Percentiles rank a stretch among this genome's conserved stretches.
phyloP scores from a whole-genome alignment of 2,113 vertebrate genomes.

The Martes martes region DNA sequence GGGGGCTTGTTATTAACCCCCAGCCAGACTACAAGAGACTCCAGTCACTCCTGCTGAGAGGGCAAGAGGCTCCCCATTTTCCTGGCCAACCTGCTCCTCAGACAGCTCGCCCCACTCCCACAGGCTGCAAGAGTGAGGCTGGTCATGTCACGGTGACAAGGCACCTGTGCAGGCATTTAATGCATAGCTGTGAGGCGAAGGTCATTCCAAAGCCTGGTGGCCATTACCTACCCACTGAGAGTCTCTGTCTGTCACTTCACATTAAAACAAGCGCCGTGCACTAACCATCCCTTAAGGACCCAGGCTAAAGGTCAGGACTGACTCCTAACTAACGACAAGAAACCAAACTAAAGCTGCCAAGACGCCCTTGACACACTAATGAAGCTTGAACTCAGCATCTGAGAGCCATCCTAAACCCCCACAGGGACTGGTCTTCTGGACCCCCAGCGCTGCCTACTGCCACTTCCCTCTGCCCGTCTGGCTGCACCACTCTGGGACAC shows the following conservation, averaged over 20 bases:
- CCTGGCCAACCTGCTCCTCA: neutral
- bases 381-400: fast-evolving
- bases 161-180: too few species aligned
- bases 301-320: neutral
- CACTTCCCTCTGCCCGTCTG: too few species aligned
- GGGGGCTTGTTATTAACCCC: too few species aligned
- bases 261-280: fast-evolving
- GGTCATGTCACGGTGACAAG: neutral
- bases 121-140: neutral
- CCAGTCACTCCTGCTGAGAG: neutral
- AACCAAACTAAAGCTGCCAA: neutral
- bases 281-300: fast-evolving
- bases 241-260: neutral
- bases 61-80: neutral
- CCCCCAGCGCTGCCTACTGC: neutral
- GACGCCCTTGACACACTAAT: fast-evolving
- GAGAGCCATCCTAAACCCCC: neutral
- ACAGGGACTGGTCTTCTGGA: fast-evolving
- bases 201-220: neutral
- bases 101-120: fast-evolving
- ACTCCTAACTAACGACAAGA: neutral
- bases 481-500: neutral
- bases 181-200: neutral
- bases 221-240: neutral
- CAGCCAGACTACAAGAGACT: fast-evolving